Conservation (phyloP, 2,113 vertebrate species). For the Poeciliopsis occidentalis region DNA sequence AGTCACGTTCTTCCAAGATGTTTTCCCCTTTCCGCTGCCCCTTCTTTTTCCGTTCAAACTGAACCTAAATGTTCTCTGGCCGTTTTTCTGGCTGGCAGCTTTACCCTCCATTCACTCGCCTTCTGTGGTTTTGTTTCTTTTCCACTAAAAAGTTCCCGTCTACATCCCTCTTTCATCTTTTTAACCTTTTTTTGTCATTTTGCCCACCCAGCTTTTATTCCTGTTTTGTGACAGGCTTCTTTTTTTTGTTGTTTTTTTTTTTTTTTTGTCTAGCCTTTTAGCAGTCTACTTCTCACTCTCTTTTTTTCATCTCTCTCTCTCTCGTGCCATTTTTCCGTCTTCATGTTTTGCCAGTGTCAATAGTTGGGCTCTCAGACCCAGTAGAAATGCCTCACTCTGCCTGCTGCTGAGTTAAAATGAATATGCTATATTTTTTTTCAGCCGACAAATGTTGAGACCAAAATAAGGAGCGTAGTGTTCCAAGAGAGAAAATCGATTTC, state of each 20-base stretch:
- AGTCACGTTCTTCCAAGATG: slow-evolving; percentile 1
- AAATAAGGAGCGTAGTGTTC: not conserved
- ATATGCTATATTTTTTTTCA: not conserved
- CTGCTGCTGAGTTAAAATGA: slow-evolving; percentile 11
- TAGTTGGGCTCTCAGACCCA: slow-evolving; percentile 19
- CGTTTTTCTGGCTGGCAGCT: not conserved
- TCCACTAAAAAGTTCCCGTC: not conserved
- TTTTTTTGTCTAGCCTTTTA: not conserved
- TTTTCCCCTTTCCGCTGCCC: not conserved
- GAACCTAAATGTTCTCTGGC: not conserved
- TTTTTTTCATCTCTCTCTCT: not conserved
- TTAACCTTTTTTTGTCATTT: not conserved
- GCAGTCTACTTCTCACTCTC: not conserved
- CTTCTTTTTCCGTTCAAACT: not conserved
- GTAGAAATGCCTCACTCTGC: slow-evolving; percentile 16
- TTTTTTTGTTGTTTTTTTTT: not conserved
- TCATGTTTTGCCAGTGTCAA: slow-evolving; percentile 13
- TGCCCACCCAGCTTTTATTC: slow-evolving; percentile 5
- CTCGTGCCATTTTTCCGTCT: slow-evolving; percentile 3
- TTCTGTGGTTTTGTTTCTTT: not conserved
- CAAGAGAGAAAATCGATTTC: not conserved
- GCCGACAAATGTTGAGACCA: not conserved
- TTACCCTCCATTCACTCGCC: not conserved
- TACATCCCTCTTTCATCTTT: not conserved
- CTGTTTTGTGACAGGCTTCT: not conserved